Evolutionary conservation across 2,888 invertebrate genomes (phyloP), one percentile per base, ranked within the genome.

Genomic region (Marasmarcha lunaedactyla): DNA sequence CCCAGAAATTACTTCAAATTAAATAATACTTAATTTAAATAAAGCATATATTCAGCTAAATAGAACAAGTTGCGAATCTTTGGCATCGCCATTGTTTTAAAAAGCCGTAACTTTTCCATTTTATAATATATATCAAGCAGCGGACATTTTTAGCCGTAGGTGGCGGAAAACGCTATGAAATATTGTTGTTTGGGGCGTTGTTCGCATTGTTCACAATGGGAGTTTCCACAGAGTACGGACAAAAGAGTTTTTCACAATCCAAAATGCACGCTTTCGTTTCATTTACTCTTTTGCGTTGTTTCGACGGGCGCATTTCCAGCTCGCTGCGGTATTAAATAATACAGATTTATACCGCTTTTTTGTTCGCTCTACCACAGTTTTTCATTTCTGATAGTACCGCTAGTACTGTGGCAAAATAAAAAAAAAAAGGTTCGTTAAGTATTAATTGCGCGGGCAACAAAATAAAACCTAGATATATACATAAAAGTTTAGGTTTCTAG

Each of bases 111-210:
- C 77, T 81, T 74, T 74, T 64, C 73, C 73, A 71, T 81, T 73
- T 73, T 65, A 71, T 74, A 71, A 73, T 76, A 79, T 83, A 81
- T 74, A 81, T 81, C 74, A 78, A 53, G 59, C 57, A 63, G 74
- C 81, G 76, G 81, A 81, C 81, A 81, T 77, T 83, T 81, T 83
- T 81, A 81, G 77, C 79, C 69, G 78, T 81, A 77, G 79, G 79
- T 78, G 79, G 79, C 74, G 79, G 83, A 70, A 81, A 78, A 63
- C 73, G 73, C 74, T 72, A 79, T 83, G 83, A 83, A 78, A 79
- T 81, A 81, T 83, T 79, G 77, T 79, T 83, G 79, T 81, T 77
- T 68, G 77, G 72, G 76, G 71, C 69, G 74, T 65, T 73, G 64
- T 66, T 63, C 64, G 73, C 69, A 74, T 78, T 78, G 79, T 81